Conservation (phyloP, 2,888 invertebrate species). For the Catocala sponsa region DNA sequence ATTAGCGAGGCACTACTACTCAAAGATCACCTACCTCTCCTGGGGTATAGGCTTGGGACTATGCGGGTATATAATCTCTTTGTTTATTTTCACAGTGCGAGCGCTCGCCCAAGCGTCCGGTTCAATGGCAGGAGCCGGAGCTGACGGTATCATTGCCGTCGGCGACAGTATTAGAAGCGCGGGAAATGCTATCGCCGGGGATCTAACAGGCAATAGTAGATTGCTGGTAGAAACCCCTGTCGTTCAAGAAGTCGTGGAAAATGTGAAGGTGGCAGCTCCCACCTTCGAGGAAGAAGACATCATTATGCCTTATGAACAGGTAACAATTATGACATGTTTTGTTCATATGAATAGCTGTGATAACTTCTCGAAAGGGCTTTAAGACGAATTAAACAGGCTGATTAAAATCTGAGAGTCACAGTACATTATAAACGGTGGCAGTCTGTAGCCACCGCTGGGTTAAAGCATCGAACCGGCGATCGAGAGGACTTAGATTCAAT, state of each 20-base stretch:
- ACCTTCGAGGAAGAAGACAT: background rate
- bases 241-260: background rate
- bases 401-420: too few relatives aligned
- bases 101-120: conserved; percentile 10
- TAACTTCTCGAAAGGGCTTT: too few relatives aligned
- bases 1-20: too few relatives aligned
- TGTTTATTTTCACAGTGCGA: conserved; percentile 1
- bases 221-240: background rate
- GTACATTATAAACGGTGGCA: too few relatives aligned
- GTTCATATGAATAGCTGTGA: too few relatives aligned
- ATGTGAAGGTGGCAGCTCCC: background rate
- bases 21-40: background rate
- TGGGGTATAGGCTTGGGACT: background rate
- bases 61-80: background rate
- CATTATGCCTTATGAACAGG: conserved; percentile 5
- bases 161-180: background rate
- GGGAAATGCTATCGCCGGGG: background rate
- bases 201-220: background rate
- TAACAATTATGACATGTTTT: background rate
- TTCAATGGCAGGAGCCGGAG: conserved; percentile 1
- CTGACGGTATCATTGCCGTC: background rate
- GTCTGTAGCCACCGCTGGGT: too few relatives aligned
- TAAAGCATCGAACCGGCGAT: too few relatives aligned
- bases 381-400: too few relatives aligned
- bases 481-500: too few relatives aligned